Conservation (phyloP, 2,888 invertebrate genomes). For the Spicauda simplicius region DNA sequence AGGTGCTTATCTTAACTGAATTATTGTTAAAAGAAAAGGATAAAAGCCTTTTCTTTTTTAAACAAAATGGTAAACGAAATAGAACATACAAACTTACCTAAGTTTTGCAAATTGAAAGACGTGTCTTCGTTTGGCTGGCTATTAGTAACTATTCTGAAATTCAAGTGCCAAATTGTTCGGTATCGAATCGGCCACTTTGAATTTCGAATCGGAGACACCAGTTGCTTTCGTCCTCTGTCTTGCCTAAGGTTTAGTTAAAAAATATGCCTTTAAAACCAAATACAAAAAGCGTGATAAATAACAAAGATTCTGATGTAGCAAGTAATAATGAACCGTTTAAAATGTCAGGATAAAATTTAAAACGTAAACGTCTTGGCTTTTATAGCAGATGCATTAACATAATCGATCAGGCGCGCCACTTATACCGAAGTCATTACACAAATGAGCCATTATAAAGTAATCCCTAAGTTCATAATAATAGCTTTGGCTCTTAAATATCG, state of each 20-base stretch:
- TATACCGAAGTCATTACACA: slow-evolving; percentile 31
- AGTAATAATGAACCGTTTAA: neutral
- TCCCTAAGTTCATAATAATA: slow-evolving; percentile 29
- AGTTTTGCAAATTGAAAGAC: neutral
- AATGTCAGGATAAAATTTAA: slow-evolving; percentile 18
- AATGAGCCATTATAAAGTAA: slow-evolving; percentile 34
- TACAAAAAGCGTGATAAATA: neutral
- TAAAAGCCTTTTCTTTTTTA: neutral
- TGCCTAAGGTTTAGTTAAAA: neutral
- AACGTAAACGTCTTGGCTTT: slow-evolving; percentile 14
- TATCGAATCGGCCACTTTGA: slow-evolving; percentile 9
- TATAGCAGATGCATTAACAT: slow-evolving; percentile 29
- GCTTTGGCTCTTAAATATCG: slow-evolving; percentile 15
- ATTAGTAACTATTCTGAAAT: slow-evolving; percentile 6
- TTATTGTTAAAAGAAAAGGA: neutral
- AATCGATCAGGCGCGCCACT: slow-evolving; percentile 33
- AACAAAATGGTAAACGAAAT: neutral
- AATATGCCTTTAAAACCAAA: neutral
- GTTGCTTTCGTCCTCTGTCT: slow-evolving; percentile 4
- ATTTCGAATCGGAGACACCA: slow-evolving; percentile 5
- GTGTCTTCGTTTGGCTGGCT: neutral
- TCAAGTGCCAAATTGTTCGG: slow-evolving; percentile 6
- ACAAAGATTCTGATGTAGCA: neutral
- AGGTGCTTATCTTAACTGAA: too few relatives aligned
- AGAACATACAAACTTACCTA: neutral